Evolutionary conservation across 2,888 invertebrate genomes (phyloP).

Genomic region (Agelastica alni): DNA sequence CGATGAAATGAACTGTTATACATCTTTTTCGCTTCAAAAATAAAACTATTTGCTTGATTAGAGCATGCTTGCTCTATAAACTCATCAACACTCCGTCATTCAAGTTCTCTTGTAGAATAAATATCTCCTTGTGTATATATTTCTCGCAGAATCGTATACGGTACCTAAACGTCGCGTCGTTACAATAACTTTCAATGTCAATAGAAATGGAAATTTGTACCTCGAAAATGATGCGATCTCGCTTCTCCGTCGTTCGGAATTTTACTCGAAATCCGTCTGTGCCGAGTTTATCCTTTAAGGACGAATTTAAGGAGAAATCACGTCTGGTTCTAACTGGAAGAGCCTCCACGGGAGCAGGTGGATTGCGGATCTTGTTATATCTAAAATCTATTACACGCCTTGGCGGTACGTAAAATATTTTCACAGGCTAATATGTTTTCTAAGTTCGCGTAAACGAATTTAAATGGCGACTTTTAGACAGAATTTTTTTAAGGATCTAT

Average conservation of each 20-base stretch:
- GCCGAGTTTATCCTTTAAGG: constrained; percentile 22
- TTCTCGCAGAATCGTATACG: background rate
- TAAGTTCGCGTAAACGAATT: too few relatives aligned
- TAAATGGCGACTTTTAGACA: too few relatives aligned
- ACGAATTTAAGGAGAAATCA: constrained; percentile 34
- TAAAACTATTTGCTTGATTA: too few relatives aligned
- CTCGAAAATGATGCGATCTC: constrained; percentile 19
- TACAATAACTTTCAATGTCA: constrained; percentile 15
- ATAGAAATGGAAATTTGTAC: constrained; percentile 23
- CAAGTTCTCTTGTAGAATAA: too few relatives aligned
- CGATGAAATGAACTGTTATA: too few relatives aligned
- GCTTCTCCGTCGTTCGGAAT: constrained; percentile 14
- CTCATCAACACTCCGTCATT: too few relatives aligned
- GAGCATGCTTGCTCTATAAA: too few relatives aligned
- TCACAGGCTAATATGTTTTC: background rate
- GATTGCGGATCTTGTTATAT: constrained; percentile 39
- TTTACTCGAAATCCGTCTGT: constrained; percentile 13
- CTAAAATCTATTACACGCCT: constrained; percentile 37
- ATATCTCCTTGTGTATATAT: too few relatives aligned
- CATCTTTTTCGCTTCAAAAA: too few relatives aligned
- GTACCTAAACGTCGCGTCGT: constrained; percentile 7
- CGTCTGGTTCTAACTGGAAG: constrained; percentile 20
- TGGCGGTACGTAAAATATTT: constrained; percentile 8
- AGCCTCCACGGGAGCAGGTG: constrained; percentile 33
- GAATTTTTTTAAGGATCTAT: too few relatives aligned